Evolutionary conservation across 2,888 invertebrate species (phyloP), one percentile per base, ranked within the genome.

Genomic region (Drosophila trichaetosa): DNA sequence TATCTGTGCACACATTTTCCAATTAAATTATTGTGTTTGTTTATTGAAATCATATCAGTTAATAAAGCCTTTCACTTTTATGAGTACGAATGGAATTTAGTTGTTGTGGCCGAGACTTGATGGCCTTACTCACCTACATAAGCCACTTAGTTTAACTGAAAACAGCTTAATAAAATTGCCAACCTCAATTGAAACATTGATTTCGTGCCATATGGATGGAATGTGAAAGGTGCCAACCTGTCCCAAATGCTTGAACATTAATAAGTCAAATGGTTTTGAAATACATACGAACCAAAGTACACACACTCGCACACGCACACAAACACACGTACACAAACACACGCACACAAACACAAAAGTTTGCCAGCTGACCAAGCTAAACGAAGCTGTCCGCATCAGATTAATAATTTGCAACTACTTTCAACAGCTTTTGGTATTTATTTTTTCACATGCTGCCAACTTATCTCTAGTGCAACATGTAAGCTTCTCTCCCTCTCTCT

Each of bases 251-350:
- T 82, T 79, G 70, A 79, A 69, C 76, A 82, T 82, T 76, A 81
- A 77, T 82, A 82, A 82, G 76, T 79, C 67, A 67, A 82, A 79
- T 79, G 79, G 60, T 70, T 78, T 78, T 78, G 51, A 63, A 53
- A 53, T 57, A 79, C 70, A 70, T 70, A 49, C 79, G 79, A 70
- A 66, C 49, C 56, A 60, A 60, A 70, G 57, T 57, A 66, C 56
- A 61, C 11, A 34, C 51, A 54, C 18, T 46, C 54, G 52, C 24
- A 24, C 18, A 31, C 18, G 33, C 13, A 34, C 66, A 59, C 51
- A 42, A 24, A 52, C 52, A 34, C n/a, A 29, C 11, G n/a, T n/a
- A 60, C 31, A 51, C 31, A 61, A 27, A 48, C 31, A 52, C 3
- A 48, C 4, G 34, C 18, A 10, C 40, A 49, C 40, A 38, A 42